phyloP scores from a whole-genome alignment of 2,888 invertebrate genomes.

The Taenaris catops region DNA sequence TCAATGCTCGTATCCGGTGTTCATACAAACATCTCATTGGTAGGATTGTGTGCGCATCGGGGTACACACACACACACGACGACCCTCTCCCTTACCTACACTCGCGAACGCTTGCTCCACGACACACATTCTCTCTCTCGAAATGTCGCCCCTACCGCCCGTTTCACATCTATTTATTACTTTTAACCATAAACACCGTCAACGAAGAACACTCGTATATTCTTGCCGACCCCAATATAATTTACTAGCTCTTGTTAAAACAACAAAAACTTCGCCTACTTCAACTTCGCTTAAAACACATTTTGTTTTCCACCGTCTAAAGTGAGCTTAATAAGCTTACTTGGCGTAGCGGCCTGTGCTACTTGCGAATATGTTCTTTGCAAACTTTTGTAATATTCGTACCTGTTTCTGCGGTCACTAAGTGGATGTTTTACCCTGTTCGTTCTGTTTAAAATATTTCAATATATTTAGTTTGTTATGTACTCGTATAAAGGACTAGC shows the following conservation, averaged over 20 bases:
- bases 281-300: conserved; percentile 16
- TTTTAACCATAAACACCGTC: conserved; percentile 27
- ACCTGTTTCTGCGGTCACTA: conserved; percentile 20
- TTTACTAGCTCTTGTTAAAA: conserved; percentile 27
- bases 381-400: conserved; percentile 29
- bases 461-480: no score
- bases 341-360: conserved; percentile 20
- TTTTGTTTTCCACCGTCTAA: conserved; percentile 24
- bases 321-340: conserved; percentile 28
- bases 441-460: no score
- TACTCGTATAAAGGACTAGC: no score
- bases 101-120: conserved; percentile 37
- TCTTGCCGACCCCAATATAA: conserved; percentile 23
- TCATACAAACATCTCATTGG: conserved; percentile 31
- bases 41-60: conserved; percentile 26
- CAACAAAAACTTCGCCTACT: conserved; percentile 25
- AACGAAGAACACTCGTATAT: conserved; percentile 28
- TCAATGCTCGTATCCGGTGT: conserved; percentile 35
- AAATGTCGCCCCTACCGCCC: conserved; percentile 28
- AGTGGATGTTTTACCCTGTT: conserved; percentile 18
- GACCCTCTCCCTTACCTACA: conserved; percentile 33
- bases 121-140: conserved; percentile 30
- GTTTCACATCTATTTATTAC: conserved; percentile 30
- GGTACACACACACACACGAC: conserved; percentile 26
- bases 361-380: conserved; percentile 25